Conservation (phyloP, 2,888 invertebrate species). For the Mesochorus sp. region DNA sequence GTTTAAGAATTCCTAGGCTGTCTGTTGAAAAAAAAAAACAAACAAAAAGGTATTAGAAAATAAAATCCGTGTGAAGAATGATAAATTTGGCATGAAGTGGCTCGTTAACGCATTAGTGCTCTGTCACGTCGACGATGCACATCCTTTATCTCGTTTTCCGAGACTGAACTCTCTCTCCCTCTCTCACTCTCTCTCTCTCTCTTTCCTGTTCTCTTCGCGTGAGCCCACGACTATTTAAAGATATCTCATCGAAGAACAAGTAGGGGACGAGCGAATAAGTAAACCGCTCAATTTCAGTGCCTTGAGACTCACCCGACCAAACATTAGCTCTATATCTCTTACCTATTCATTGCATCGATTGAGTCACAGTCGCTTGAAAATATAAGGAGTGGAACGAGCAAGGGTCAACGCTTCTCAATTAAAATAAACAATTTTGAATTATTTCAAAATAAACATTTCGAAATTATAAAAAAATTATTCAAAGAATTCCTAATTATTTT, state of each 20-base stretch:
- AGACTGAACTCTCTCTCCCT: not conserved
- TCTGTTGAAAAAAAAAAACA: conserved; percentile 73
- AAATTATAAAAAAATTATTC: not conserved
- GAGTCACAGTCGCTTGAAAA: conserved; percentile 1
- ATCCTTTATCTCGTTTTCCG: not conserved
- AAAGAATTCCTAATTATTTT: not conserved
- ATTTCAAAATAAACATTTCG: too few species aligned
- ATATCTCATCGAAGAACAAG: conserved; percentile 56
- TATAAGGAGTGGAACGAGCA: conserved; percentile 3
- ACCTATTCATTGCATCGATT: conserved; percentile 28
- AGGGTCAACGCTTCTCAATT: not conserved
- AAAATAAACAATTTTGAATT: not conserved
- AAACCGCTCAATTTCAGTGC: conserved; percentile 36
- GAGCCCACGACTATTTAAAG: conserved; percentile 64
- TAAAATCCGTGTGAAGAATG: conserved; percentile 7
- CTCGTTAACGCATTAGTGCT: conserved; percentile 59
- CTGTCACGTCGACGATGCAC: conserved; percentile 31
- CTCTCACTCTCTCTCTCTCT: not conserved
- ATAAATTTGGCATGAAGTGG: not conserved
- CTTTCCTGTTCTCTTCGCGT: conserved; percentile 38
- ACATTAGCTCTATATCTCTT: not conserved
- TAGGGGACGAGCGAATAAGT: conserved; percentile 28
- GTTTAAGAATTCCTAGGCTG: conserved; percentile 92
- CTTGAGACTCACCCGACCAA: conserved; percentile 24
- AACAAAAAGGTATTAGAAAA: conserved; percentile 19